Base-by-base conservation (phyloP, 2,797 vertebrate species). In the Muscicapa striata region DNA sequence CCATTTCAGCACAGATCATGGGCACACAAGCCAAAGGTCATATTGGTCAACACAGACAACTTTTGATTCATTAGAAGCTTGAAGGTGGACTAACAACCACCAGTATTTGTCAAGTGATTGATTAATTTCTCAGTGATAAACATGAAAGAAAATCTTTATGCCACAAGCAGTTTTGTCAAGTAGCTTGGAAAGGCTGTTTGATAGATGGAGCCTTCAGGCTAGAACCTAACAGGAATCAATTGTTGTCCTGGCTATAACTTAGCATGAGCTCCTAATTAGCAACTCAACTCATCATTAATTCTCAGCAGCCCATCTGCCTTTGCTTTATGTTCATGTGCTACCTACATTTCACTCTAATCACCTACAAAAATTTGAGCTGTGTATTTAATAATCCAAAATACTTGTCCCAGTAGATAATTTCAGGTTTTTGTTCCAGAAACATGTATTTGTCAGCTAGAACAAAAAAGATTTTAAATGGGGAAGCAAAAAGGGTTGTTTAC, bases 61-160 rank as follows among this genome's bases (percentile, higher is more conserved):
- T 76, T 88, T 54, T 52, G 61, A 87, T 57, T 84, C 43, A 49
- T 93, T 87, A 87, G 85, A 48, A 64, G 13, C 40, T 80, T 40
- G 52, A 61, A 84, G 78, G n/a, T 72, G 19, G 41, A 82, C 45
- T 83, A 87, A 68, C 16, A 85, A 36, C 38, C 2, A 1, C 40
- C 57, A 46, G 34, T 48, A 23, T 85, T 88, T 89, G 34, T 73
- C 1, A 3, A 69, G 40, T 83, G 77, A 97, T 94, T 2, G 10
- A 95, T 96, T 94, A 91, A 84, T 73, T 75, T 90, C 51, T 78
- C 82, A 66, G 69, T 69, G 89, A 95, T 95, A 91, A 97, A 92
- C 93, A 90, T 72, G 90, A 97, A 96, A 54, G 96, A 73, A 97
- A 97, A 97, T 97, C 95, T 93, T 95, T 96, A 59, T 49, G 48